Evolutionary conservation across 2,797 vertebrate genomes (phyloP), one percentile per base, ranked within the genome.

Genomic region (Philypnodon macrostomus): DNA sequence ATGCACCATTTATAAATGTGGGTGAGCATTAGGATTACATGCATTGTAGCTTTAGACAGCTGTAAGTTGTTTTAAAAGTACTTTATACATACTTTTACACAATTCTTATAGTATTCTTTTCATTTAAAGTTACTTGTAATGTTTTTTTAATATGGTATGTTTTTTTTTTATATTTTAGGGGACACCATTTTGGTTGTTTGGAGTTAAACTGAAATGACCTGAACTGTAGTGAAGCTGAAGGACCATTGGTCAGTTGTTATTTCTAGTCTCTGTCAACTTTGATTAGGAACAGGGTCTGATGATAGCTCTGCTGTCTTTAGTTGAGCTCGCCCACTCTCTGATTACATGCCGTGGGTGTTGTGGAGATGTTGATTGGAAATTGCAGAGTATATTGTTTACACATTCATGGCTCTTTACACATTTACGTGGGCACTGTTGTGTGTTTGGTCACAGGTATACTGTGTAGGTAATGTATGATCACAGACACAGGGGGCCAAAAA

Each of bases 361-460:
- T 70, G 77, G 76, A 85, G 76, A 78, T 78, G 86, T 82, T 89
- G 87, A 89, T 88, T 87, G 79, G 77, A 77, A 87, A 86, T 87
- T 82, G 71, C 74, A 66, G 72, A 71, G 63, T 48, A 26, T 77
- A 72, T 84, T 87, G 84, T 88, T 89, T 86, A 85, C 72, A 73
- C 75, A 80, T 80, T 82, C 76, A 83, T 84, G 65, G 65, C 29
- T 75, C 69, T 71, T 80, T 80, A 67, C 55, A 46, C 65, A 61
- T 52, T 17, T 3, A 18, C 49, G 31, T 38, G 35, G 32, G 27
- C 39, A 21, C 41, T 29, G 46, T 47, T 14, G 35, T 37, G 35
- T 10, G 46, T 9, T 53, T 23, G 24, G 35, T 32, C 24, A 23
- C 23, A 55, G 35, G 35, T 33, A 17, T 26, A 36, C 4, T 7